Evolutionary conservation across 2,797 vertebrate genomes (phyloP).

Genomic region (Staurois parvus): DNA sequence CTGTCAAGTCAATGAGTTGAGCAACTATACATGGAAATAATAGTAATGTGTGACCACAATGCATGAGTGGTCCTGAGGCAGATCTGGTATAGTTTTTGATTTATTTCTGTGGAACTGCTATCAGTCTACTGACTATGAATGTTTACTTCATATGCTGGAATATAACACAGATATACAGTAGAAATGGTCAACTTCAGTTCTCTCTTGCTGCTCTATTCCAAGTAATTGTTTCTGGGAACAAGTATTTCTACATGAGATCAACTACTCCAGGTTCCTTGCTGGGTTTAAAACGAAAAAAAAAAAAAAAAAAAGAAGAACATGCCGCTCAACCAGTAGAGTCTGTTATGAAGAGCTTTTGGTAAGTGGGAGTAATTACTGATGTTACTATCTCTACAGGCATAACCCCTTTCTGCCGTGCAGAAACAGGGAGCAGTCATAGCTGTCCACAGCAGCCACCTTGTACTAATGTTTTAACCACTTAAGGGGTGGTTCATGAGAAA

Average conservation of each 20-base stretch:
- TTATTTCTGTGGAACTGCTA: not conserved
- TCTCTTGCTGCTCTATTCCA: not conserved
- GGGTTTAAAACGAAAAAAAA: not conserved
- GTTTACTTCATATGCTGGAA: not conserved
- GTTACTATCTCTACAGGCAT: slow-evolving; percentile 13
- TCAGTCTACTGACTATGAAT: not conserved
- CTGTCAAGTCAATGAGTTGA: not conserved
- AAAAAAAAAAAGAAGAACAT: not conserved
- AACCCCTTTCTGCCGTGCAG: slow-evolving; percentile 48
- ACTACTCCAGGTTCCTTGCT: not conserved
- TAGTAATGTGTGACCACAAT: not conserved
- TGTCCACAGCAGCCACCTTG: not conserved
- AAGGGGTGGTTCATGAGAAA: not conserved
- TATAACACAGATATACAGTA: not conserved
- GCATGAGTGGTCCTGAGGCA: not conserved
- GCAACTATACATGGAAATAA: not conserved
- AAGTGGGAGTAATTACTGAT: not conserved
- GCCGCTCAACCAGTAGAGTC: not conserved
- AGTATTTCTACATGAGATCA: not conserved
- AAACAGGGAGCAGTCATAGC: slow-evolving; percentile 16
- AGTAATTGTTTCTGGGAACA: not conserved
- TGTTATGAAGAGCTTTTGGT: slow-evolving; percentile 12
- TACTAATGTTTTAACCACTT: not conserved
- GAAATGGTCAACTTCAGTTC: not conserved
- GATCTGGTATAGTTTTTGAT: not conserved